These are phyloP conservation scores for Oscheius sp. DNA, from an alignment of 2,888 invertebrate genomes.

Conservation along the genomic window DNA sequence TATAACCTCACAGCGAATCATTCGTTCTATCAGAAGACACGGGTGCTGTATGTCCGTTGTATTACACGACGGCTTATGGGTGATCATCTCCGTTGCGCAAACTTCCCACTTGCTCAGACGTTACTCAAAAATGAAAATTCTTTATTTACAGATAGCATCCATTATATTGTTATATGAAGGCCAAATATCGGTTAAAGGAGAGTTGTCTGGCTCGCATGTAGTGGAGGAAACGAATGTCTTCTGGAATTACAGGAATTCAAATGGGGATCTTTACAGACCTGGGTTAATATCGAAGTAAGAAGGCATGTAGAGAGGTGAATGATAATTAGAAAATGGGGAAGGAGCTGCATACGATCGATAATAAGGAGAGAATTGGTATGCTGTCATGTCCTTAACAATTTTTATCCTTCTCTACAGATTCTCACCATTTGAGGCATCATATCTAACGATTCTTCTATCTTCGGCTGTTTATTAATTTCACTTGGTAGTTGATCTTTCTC, in stretches of 20 bases:
- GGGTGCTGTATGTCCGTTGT: conserved; percentile 16
- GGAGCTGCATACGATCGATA: conserved; percentile 10
- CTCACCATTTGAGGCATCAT: neutral
- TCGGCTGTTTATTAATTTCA: neutral
- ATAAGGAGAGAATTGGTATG: conserved; percentile 1
- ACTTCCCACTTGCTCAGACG: neutral
- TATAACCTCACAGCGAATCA: neutral
- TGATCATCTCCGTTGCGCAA: conserved; percentile 16
- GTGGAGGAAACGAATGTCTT: conserved; percentile 8
- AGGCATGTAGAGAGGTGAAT: neutral
- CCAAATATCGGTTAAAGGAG: neutral
- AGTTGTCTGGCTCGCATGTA: neutral
- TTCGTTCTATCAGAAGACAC: conserved; percentile 1
- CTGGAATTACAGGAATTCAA: neutral
- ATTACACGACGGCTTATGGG: conserved; percentile 24
- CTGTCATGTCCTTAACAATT: neutral
- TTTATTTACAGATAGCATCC: conserved; percentile 16
- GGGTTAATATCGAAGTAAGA: neutral
- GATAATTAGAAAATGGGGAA: neutral
- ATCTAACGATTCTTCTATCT: conserved; percentile 1
- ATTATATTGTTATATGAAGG: neutral
- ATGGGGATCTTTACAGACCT: neutral
- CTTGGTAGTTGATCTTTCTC: conserved; percentile 6
- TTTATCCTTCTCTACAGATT: neutral
- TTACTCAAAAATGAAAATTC: neutral